A percentile compares a stretch with the other conserved stretches of the same genome.
Conservation (phyloP, 2,797 vertebrate genomes). For the Diceros bicornis region DNA sequence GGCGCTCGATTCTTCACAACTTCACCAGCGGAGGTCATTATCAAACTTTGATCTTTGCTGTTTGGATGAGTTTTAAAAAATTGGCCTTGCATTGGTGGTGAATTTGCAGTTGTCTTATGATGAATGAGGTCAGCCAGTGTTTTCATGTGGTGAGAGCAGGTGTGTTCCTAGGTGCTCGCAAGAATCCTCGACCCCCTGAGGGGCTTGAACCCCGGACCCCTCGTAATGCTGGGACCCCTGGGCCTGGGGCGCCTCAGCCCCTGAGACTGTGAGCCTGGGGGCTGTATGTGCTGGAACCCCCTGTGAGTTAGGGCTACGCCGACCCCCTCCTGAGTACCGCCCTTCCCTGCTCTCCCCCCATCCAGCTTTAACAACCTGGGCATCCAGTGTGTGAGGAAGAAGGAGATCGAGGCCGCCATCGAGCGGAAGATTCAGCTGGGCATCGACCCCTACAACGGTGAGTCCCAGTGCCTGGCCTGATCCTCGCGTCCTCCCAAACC, state of each 20-base stretch:
- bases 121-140: not conserved
- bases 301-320: not conserved
- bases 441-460: conserved; percentile 97
- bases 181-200: not conserved
- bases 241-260: not conserved
- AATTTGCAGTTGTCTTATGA: not conserved
- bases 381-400: conserved; percentile 97
- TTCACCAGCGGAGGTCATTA: not conserved
- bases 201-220: not conserved
- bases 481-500: accelerated
- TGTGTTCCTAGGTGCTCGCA: not conserved
- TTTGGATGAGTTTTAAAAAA: not conserved
- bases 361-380: conserved; percentile 96
- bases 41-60: not conserved
- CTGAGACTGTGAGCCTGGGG: not conserved
- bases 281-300: not conserved
- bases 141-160: not conserved
- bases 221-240: not conserved
- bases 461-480: conserved; percentile 34
- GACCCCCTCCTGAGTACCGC: not conserved
- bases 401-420: conserved; percentile 94
- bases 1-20: not conserved
- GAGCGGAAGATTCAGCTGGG: conserved; percentile 94
- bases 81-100: not conserved
- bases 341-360: not conserved